phyloP scores from a whole-genome alignment of 2,797 vertebrate genomes.

The Malacoraja senta region DNA sequence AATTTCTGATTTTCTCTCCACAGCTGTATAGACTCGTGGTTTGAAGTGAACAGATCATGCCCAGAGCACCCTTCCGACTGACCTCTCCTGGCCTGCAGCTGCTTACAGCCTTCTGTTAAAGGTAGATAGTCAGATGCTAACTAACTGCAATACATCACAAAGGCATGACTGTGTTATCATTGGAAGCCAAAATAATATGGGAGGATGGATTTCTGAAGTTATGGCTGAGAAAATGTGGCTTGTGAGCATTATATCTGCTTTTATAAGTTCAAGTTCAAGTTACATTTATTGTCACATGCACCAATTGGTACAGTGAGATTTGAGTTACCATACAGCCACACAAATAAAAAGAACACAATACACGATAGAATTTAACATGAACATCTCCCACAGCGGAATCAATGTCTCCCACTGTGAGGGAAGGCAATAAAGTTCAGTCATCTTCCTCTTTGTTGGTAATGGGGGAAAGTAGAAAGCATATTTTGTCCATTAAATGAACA shows the following conservation, averaged over 20 bases:
- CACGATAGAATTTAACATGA: too few species aligned
- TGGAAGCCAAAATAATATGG: neutral
- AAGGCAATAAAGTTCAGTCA: too few species aligned
- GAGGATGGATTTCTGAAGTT: neutral
- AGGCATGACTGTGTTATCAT: neutral
- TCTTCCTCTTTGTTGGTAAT: too few species aligned
- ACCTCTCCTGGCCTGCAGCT: conserved; percentile 50
- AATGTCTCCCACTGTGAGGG: too few species aligned
- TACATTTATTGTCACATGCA: too few species aligned
- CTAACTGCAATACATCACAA: neutral
- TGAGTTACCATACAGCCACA: too few species aligned
- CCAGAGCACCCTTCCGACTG: conserved; percentile 97
- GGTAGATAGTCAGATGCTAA: conserved; percentile 51
- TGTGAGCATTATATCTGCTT: neutral
- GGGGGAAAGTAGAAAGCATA: neutral
- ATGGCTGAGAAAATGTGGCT: neutral
- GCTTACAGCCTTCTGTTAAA: conserved; percentile 62
- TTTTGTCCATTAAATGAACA: neutral
- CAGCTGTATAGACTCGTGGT: conserved; percentile 99
- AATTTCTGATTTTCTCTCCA: conserved; percentile 31
- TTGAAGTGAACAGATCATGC: conserved; percentile 98
- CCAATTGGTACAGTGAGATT: too few species aligned
- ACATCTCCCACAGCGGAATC: too few species aligned
- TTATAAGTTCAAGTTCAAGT: too few species aligned
- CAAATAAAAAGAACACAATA: too few species aligned